Conservation (phyloP, 2,797 vertebrate genomes). For the Paramormyrops hopkinsi region DNA sequence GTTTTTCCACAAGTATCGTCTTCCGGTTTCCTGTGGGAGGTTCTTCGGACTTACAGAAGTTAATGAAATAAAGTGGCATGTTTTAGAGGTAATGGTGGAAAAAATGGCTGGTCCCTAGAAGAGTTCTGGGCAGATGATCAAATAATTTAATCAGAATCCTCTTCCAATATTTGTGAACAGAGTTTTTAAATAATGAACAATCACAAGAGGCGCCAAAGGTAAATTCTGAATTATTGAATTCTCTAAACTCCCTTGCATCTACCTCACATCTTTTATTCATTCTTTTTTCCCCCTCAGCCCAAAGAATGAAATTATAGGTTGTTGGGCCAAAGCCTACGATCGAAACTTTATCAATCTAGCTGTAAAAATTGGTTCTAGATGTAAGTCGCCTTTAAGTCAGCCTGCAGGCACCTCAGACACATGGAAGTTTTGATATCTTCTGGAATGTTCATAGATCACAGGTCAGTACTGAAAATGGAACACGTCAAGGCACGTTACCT, state of each 20-base stretch:
- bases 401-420: background rate
- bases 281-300: background rate
- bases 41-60: background rate
- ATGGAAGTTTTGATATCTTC: background rate
- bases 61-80: background rate
- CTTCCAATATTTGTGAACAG: background rate
- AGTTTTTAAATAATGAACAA: background rate
- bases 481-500: background rate
- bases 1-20: background rate
- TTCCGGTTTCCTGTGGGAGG: background rate
- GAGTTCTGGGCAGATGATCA: background rate
- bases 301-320: background rate
- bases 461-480: background rate
- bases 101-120: background rate
- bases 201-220: background rate
- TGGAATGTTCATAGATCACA: background rate
- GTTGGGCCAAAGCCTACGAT: background rate
- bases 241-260: background rate
- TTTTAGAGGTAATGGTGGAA: background rate
- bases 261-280: conserved; percentile 1
- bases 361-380: background rate
- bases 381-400: background rate
- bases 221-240: background rate
- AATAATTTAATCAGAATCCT: background rate
- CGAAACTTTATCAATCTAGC: background rate